Percentiles rank a stretch among this genome's conserved stretches.
phyloP scores from a whole-genome alignment of 2,113 vertebrate species.

The Baryphthengus martii region DNA sequence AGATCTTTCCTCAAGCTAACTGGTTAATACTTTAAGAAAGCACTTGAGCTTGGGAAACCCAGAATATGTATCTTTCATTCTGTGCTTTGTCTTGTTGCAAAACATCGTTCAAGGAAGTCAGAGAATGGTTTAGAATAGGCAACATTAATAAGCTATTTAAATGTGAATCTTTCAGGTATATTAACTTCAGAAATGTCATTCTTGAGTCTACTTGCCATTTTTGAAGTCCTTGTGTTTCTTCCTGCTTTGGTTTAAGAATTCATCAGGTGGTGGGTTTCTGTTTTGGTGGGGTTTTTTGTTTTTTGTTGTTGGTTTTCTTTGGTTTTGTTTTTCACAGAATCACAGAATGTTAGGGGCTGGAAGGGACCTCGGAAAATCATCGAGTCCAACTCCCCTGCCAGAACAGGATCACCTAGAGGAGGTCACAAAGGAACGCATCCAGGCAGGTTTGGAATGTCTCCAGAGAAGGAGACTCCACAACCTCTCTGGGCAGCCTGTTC shows the following conservation, averaged over 20 bases:
- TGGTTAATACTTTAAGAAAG: neutral
- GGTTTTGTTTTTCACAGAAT: too few relatives aligned
- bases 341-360: too few relatives aligned
- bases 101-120: rapidly evolving
- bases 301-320: neutral
- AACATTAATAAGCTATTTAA: neutral
- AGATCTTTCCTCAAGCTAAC: neutral
- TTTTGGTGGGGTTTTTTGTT: too few relatives aligned
- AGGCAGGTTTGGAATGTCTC: too few relatives aligned
- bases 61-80: neutral
- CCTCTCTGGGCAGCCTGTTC: too few relatives aligned
- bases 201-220: neutral
- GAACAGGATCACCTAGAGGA: too few relatives aligned
- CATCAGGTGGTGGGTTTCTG: neutral
- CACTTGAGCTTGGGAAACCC: neutral
- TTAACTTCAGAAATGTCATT: neutral
- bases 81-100: neutral
- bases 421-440: too few relatives aligned
- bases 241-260: neutral
- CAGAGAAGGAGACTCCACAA: too few relatives aligned
- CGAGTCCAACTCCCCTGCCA: too few relatives aligned
- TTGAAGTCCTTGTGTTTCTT: neutral
- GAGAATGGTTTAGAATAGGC: neutral
- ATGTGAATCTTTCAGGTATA: neutral
- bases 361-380: too few relatives aligned